Evolutionary conservation across 2,797 vertebrate genomes (phyloP), one percentile per base, ranked within the genome.

Genomic region (Carcharodon carcharias): DNA sequence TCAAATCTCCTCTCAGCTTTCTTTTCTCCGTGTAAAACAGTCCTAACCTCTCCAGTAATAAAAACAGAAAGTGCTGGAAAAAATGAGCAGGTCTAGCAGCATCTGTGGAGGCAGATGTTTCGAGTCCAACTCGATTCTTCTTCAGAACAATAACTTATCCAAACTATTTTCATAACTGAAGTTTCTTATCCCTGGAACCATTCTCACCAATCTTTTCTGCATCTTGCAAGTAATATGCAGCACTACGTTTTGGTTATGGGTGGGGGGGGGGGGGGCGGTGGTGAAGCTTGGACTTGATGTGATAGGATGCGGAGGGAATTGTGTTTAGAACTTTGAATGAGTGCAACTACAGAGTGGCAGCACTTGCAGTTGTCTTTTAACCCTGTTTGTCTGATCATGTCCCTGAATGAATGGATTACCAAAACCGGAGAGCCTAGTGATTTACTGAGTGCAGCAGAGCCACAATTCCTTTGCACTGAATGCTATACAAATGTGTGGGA

Each of bases 381-480:
- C 94, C 94, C 67, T 7, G 1, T 95, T 95, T 95, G 93, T 73
- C 93, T 71, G 94, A 73, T 95, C 94, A 73, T 50, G 67, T 40
- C 94, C 94, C 45, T 95, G 94, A 95, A 95, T 50, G 45, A 26
- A 95, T 69, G 28, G 94, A 71, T 31, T 54, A 50, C 94, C 56
- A 67, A 95, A 69, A 56, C 31, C 12, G 54, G 94, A 95, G 94
- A 95, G 63, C 61, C 40, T 5, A 65, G 5, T 65, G 58, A 93
- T 95, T 67, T 95, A 95, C 45, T 73, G 65, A 95, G 45, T 1
- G 21, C 18, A 73, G 40, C 45, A 95, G 93, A 95, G 45, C 9
- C 65, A 26, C 93, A 71, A 54, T 95, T 95, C 67, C 54, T 71
- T 95, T 95, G 45, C 14, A 73, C 26, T 95, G 94, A 45, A 28